These are phyloP conservation scores for Eubasilissa regina DNA, from an alignment of 1,140 invertebrate genomes.

Conservation along the genomic window DNA sequence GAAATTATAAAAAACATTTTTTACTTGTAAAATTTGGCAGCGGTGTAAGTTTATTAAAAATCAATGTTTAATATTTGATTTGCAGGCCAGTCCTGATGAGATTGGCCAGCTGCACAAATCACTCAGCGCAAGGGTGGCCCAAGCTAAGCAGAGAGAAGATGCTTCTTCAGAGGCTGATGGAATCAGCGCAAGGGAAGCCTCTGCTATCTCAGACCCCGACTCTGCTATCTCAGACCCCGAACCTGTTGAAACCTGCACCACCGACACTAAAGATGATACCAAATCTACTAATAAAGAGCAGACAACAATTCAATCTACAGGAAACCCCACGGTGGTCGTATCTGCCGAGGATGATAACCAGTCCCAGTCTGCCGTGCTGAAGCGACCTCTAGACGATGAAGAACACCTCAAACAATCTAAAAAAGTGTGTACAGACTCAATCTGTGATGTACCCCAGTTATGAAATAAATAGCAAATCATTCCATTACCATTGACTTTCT, in stretches of 20 bases:
- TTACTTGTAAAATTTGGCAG: too few relatives aligned
- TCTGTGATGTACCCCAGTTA: slow-evolving; percentile 49
- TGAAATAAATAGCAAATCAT: slow-evolving; percentile 51
- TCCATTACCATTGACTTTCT: slow-evolving; percentile 54
- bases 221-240: slow-evolving; percentile 1
- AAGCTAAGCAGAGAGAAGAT: slow-evolving; percentile 48
- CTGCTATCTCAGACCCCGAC: background rate
- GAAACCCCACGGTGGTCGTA: slow-evolving; percentile 42
- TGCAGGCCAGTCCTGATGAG: slow-evolving; percentile 57
- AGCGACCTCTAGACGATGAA: slow-evolving; percentile 43
- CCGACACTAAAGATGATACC: slow-evolving; percentile 8
- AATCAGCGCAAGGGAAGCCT: slow-evolving; percentile 9
- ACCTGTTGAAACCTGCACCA: background rate
- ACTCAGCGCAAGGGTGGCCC: slow-evolving; percentile 47
- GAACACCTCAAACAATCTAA: slow-evolving; percentile 45
- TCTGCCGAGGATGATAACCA: slow-evolving; percentile 50
- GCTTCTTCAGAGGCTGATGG: background rate
- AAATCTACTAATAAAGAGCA: too few relatives aligned
- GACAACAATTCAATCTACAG: slow-evolving; percentile 6
- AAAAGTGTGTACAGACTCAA: slow-evolving; percentile 53
- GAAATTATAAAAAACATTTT: too few relatives aligned
- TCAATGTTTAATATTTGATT: slow-evolving; percentile 22
- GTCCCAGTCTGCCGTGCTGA: slow-evolving; percentile 21
- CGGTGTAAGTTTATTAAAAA: too few relatives aligned
- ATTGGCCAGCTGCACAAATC: slow-evolving; percentile 50